Percentiles rank a stretch among this genome's conserved stretches.
Evolutionary conservation across 2,888 invertebrate species (phyloP).

Genomic region (Bombylius discolor): DNA sequence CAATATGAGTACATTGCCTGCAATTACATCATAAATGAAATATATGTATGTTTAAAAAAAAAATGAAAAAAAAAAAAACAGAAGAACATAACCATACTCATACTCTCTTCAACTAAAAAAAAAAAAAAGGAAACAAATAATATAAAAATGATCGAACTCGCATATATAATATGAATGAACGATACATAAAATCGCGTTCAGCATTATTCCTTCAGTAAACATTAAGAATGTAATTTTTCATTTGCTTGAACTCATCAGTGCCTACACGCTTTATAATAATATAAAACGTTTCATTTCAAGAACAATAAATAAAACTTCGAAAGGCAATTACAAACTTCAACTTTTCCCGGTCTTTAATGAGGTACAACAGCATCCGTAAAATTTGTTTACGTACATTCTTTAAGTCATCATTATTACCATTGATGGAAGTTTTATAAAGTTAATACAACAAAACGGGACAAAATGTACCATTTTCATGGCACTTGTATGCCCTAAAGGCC

Average conservation of each 20-base stretch:
- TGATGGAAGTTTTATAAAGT: not conserved
- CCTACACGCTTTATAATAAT: not conserved
- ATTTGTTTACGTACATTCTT: not conserved
- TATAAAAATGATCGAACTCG: too few species aligned
- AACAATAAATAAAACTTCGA: not conserved
- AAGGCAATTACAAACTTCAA: not conserved
- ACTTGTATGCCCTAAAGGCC: too few species aligned
- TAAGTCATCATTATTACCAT: not conserved
- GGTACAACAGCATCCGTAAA: not conserved
- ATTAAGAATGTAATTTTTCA: not conserved
- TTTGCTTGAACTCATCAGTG: not conserved
- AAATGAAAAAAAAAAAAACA: too few species aligned
- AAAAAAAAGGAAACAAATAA: too few species aligned
- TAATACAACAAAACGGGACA: not conserved
- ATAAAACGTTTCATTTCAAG: not conserved
- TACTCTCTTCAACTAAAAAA: too few species aligned
- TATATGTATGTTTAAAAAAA: too few species aligned
- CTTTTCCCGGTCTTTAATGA: not conserved
- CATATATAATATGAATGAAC: too few species aligned
- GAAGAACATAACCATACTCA: too few species aligned
- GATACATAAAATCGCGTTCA: too few species aligned
- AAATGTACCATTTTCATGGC: not conserved
- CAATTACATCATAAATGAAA: too few species aligned
- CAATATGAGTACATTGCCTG: too few species aligned
- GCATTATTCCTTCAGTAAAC: not conserved